Evolutionary conservation across 2,797 vertebrate species (phyloP), one percentile per base, ranked within the genome.

Genomic region (Enteromius unitaeniatus): DNA sequence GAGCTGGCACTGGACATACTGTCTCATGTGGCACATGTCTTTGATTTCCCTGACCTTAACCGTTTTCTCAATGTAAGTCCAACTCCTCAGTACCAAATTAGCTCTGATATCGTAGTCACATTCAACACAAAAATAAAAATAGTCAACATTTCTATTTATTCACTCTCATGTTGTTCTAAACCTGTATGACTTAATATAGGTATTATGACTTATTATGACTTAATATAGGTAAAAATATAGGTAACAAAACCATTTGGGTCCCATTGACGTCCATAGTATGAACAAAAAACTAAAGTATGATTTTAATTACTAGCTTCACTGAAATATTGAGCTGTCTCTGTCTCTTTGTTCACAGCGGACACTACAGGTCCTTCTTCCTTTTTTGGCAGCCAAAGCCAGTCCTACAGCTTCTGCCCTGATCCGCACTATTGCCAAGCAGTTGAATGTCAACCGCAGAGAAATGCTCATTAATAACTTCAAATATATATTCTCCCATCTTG

Each of bases 381-480:
- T 98, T 90, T 95, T 99, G 83, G 98, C 98, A 3, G 97, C 98
- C 75, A 99, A 99, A 91, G 97, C 98, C 15, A 99, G 97, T 89
- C 89, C 95, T 51, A 97, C 97, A 70, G 97, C 96, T 68, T 99
- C 97, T 17, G 89, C 94, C 21, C 96, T 99, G 79, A 99, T 98
- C 89, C 95, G 97, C 83, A 97, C 96, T 21, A 93, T 99, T 87
- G 98, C 98, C 87, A 99, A 97, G 86, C 97, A 99, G 88, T 72
- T 99, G 84, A 99, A 99, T 77, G 97, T 96, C 89, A 99, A 96
- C 91, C 95, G 97, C 82, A 95, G 97, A 89, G 98, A 99, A 90
- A 99, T 99, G 88, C 94, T 99, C 77, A 98, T 99, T 91, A 99
- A 97, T 92, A 99, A 99, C 91, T 99, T 99, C 92, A 99, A 99